Conservation (phyloP, 2,888 invertebrate species). For the Erebia ligea region DNA sequence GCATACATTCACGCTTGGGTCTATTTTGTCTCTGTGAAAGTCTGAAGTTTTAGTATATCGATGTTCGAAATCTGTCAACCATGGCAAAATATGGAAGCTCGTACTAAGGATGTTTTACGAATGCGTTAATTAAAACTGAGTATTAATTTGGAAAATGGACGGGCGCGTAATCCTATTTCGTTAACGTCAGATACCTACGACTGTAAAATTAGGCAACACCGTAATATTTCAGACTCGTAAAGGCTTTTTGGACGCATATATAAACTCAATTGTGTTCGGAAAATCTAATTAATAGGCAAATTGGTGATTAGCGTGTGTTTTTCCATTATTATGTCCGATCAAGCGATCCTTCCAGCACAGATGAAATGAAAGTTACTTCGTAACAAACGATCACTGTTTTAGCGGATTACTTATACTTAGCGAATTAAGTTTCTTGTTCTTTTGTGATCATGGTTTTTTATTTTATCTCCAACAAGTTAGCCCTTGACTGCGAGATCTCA, state of each 20-base stretch:
- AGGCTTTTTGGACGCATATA: neutral
- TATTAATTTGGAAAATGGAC: slow-evolving; percentile 11
- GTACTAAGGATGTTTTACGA: neutral
- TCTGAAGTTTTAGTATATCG: no score
- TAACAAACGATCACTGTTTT: no score
- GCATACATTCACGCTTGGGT: no score
- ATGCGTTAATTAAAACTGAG: slow-evolving; percentile 13
- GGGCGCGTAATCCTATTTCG: slow-evolving; percentile 9
- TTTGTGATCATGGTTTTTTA: no score
- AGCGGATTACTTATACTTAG: no score
- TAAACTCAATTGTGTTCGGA: neutral
- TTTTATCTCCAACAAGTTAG: no score
- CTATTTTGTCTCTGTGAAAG: no score
- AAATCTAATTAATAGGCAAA: neutral
- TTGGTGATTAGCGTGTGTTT: neutral
- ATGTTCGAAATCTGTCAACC: neutral
- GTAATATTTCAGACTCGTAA: neutral
- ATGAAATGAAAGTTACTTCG: no score
- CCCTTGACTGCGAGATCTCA: no score
- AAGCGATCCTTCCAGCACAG: no score
- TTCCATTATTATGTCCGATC: neutral
- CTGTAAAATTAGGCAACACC: slow-evolving; percentile 9
- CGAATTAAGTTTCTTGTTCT: no score
- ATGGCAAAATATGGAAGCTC: neutral
- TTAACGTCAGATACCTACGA: neutral